Evolutionary conservation across 2,888 invertebrate genomes (phyloP), one percentile per base, ranked within the genome.

Genomic region (Lepidocyrtoides sp.): DNA sequence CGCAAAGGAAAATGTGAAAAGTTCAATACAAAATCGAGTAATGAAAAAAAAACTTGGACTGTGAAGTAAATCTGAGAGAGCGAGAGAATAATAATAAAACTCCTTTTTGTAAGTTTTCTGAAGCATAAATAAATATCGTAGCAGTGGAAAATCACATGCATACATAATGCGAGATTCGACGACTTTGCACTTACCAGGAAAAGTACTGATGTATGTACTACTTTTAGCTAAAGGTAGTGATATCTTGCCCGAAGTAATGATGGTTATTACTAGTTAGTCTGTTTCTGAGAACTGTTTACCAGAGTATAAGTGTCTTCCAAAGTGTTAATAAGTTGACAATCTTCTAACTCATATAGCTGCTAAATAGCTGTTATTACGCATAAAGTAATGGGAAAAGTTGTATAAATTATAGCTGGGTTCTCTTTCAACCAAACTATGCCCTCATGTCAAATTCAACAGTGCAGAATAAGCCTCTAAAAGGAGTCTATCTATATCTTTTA

Each of bases 1-100:
- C 10, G 72, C 20, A 72, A 4, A 72, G 63, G 29, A 63, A 63
- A 41, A 69, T 69, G 66, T 10, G 63, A 41, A 72, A 72, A 72
- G 72, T 72, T 72, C 41, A 41, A 36, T 41, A 72, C 23, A 66
- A 72, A 72, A 41, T 41, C 20, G 7, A 20, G 2, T 29, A 66
- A 32, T 32, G 26, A 60, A 32, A n/a, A 57, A 14, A 41, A 36
- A 72, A 72, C 41, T 41, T 72, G 7, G 8, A 72, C 72, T 72
- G 36, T 17, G 3, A 8, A 41, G 41, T 17, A 72, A 72, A 72
- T 36, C 72, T 41, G 41, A 72, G 8, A 20, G 8, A 10, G 72
- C 32, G 20, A 66, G 32, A 14, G 20, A 20, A 72, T 20, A 20
- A 41, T 41, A 20, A 72, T 72, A 66, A 32, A 26, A 60, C 57